Evolutionary conservation across 2,797 vertebrate genomes (phyloP), one percentile per base, ranked within the genome.

Genomic region (Arrhamphus sclerolepis): DNA sequence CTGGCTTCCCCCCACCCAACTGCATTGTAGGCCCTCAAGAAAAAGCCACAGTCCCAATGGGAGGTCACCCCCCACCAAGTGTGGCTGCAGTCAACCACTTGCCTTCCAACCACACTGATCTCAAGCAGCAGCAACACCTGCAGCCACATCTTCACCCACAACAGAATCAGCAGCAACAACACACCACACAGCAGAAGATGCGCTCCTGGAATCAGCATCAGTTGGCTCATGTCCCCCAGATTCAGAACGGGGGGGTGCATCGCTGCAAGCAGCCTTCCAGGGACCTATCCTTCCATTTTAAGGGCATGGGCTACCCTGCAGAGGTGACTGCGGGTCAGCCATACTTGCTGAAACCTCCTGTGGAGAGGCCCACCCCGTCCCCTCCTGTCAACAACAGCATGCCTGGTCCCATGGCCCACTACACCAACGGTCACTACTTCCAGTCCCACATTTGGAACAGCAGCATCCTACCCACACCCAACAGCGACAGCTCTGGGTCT

Each of bases 401-500:
- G 91, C 85, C 95, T 16, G 94, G 94, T 57, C 91, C 92, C 41
- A 81, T 98, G 91, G 91, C 88, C 42, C 92, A 92, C 87, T 99
- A 97, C 60, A 92, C 95, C 63, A 98, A 97, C 2, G 96, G 96
- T 84, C 96, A 98, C 91, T 98, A 98, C 90, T 98, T 98, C 79
- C 92, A 93, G 80, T 86, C 91, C 41, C 95, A 95, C 77, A 75
- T 97, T 80, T 98, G 98, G 98, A 97, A 95, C 92, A 98, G 95
- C 94, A 96, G 96, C 93, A 96, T 98, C 79, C 93, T 99, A 78
- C 97, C 98, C 86, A 98, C 98, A 0, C 98, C 98, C 83, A 98
- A 97, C 92, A 98, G 98, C 87, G 97, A 99, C 94, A 98, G 97
- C 93, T 98, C 97, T 11, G 96, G 97, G 85, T 99, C 97, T 89